Base-by-base conservation (phyloP, 2,888 invertebrate species). In the Cantharis rufa region DNA sequence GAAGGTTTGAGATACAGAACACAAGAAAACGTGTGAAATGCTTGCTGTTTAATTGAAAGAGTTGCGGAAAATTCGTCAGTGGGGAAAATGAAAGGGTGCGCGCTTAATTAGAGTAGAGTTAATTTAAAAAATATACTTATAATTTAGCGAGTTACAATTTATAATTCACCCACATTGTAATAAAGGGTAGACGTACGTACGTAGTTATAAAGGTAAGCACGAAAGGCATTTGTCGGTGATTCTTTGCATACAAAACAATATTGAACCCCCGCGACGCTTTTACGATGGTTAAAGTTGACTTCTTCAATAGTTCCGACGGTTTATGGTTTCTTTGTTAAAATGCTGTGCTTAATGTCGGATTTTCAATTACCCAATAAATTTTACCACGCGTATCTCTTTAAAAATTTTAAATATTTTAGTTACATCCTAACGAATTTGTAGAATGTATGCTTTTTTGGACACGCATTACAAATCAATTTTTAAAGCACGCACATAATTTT, bases 191-290 rank as follows among this genome's bases (percentile, higher is more conserved):
- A 69, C 72, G 24, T 10, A 28, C 72, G 24, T 28, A 28, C 27
- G 27, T 66, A 66, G 64, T 66, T 69, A 72, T 66, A 15, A 71
- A 71, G 28, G 61, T 62, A 71, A 75, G 71, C 75, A 62, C 62
- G 63, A 72, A 76, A 76, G 72, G 70, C 70, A 76, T 84, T 79
- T 80, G 83, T 81, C 85, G 85, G 84, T 83, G 81, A 80, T 82
- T 83, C 83, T 85, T 84, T 85, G 84, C 84, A 84, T 85, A 84
- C 83, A 81, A 84, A 82, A 84, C 84, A 84, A 84, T 78, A 78
- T 84, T 82, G 84, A 82, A 82, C 83, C 84, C 85, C 85, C 80
- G 82, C 81, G 79, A 84, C 81, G 82, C 82, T 82, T 83, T 83
- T 82, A 84, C 84, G 82, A 83, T 78, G 78, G 78, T 80, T 78